Conservation (phyloP, 1,140 invertebrate species). For the Armadillidium nasatum region DNA sequence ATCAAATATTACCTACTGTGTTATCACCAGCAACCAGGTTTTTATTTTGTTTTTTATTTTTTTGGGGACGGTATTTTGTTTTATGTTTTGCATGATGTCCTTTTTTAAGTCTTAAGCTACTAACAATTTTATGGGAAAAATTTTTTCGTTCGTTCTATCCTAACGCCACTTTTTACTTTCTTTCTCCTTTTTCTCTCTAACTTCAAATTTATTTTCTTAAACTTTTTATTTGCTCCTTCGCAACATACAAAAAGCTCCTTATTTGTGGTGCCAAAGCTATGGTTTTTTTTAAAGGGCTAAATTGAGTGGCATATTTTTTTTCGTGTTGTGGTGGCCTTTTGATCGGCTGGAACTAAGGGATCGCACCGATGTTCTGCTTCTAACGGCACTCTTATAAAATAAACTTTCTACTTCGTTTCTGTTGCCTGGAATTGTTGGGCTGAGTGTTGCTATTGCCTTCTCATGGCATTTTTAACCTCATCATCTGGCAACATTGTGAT, state of each 20-base stretch:
- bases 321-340: neutral
- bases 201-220: neutral
- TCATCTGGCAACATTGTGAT: conserved; percentile 29
- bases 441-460: conserved; percentile 37
- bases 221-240: neutral
- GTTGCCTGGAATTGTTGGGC: conserved; percentile 36
- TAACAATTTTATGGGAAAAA: no score
- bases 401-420: conserved; percentile 9
- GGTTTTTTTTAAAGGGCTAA: neutral
- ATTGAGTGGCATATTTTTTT: neutral
- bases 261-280: conserved; percentile 1
- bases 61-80: no score
- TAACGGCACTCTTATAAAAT: conserved; percentile 18
- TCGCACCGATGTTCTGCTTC: neutral
- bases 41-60: no score
- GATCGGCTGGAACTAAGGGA: neutral
- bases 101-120: no score
- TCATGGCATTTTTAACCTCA: conserved; percentile 1
- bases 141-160: no score
- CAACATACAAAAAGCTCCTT: conserved; percentile 2
- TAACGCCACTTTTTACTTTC: no score
- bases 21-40: no score
- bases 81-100: no score
- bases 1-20: no score
- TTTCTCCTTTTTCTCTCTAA: no score